These are phyloP conservation scores for Drosophila sp. DNA, from an alignment of 1,140 invertebrate species.

Conservation along the genomic window DNA sequence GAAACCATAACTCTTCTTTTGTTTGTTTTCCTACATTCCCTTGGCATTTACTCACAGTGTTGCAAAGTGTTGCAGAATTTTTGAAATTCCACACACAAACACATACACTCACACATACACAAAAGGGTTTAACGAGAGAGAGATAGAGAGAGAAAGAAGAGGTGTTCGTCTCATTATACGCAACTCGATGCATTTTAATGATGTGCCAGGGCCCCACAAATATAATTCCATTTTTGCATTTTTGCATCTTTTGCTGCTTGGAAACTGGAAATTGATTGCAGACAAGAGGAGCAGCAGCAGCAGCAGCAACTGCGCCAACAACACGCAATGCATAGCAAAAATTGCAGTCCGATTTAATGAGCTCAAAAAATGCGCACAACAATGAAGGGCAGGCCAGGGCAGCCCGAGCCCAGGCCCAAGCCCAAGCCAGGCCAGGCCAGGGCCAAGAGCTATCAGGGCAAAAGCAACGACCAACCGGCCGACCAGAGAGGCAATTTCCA, in stretches of 20 bases:
- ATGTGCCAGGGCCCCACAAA: slow-evolving; percentile 64
- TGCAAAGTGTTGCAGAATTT: slow-evolving; percentile 35
- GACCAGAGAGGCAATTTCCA: slow-evolving; percentile 51
- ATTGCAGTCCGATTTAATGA: slow-evolving; percentile 75
- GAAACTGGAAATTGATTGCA: slow-evolving; percentile 77
- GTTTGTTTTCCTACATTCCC: slow-evolving; percentile 17
- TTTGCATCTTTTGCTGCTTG: slow-evolving; percentile 71
- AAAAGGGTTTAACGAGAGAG: slow-evolving; percentile 22
- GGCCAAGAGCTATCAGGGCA: slow-evolving; percentile 2
- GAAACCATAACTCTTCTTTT: slow-evolving; percentile 19
- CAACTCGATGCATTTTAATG: slow-evolving; percentile 76
- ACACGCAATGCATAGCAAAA: slow-evolving; percentile 62
- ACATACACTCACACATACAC: slow-evolving; percentile 7
- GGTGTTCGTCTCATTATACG: slow-evolving; percentile 64
- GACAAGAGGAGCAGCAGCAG: slow-evolving; percentile 35
- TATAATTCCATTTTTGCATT: slow-evolving; percentile 76
- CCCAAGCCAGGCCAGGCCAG: slow-evolving; percentile 33
- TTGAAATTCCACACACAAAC: slow-evolving; percentile 48
- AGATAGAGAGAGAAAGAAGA: slow-evolving; percentile 17
- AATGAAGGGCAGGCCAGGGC: slow-evolving; percentile 58
- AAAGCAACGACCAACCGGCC: background rate
- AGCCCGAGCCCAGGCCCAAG: slow-evolving; percentile 18
- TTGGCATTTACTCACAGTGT: slow-evolving; percentile 6
- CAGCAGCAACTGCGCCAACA: slow-evolving; percentile 28
- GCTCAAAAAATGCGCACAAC: slow-evolving; percentile 75